Base-by-base conservation (phyloP, 2,113 vertebrate species). In the Nothobranchius kuhntae region DNA sequence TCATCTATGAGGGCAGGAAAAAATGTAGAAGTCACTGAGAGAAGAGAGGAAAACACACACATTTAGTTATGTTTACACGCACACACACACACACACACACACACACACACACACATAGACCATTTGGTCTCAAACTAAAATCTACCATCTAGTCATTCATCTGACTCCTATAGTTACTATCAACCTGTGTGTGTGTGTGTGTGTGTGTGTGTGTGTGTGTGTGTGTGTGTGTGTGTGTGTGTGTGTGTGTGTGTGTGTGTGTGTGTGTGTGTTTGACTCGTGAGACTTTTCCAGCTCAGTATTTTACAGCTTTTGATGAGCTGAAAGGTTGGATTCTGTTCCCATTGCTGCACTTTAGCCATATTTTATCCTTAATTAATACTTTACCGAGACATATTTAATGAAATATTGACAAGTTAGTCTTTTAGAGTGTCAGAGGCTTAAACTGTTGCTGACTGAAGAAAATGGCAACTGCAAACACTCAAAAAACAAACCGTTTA, bases 91-190 rank as follows among this genome's bases (percentile, higher is more conserved):
- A 21, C 21, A 21, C 21, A 21, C 21, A 21, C 21, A 21, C 21
- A 17, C 58, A 61, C 75, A 65, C 52, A 65, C 50, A 66, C 62
- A 58, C 65, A 85, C 15, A 66, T 67, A 61, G 73, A 79, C 38
- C 64, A 68, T 58, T 65, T 51, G 65, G 42, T 64, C 45, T 36
- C 42, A 56, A 30, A 48, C 53, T 35, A 55, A 68, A 61, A 65
- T 59, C 55, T 66, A 42, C 14, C 48, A 64, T 61, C 67, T 55
- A 64, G 44, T 60, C 44, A 73, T 72, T 71, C 66, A 66, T 61
- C 46, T 68, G 67, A 71, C 53, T 64, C 24, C 36, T 30, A 61
- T 75, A 73, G 57, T 50, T 6, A 1, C 36, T 51, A 77, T 72
- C 36, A 59, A 17, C 63, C n/a, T 3, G 54, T 53, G 53, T 50